Evolutionary conservation across 2,888 invertebrate genomes (phyloP).

Genomic region (Andrena fulva): DNA sequence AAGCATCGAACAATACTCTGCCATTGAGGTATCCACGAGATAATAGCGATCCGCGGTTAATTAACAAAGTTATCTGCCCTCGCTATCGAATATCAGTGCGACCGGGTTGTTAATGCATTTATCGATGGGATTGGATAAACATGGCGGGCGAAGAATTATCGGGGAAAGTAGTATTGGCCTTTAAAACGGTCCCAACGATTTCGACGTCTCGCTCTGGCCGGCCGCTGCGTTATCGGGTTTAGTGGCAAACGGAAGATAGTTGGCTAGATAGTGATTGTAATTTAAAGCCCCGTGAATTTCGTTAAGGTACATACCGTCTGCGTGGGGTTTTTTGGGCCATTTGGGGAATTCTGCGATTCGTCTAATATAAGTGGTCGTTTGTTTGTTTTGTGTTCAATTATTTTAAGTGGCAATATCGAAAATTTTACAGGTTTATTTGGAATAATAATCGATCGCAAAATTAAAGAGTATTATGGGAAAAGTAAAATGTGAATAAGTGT

Average conservation of each 20-base stretch:
- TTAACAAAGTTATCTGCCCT: conserved; percentile 38
- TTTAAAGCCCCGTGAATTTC: too few relatives aligned
- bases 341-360: too few relatives aligned
- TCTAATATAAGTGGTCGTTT: too few relatives aligned
- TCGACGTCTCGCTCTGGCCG: background rate
- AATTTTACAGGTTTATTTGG: too few relatives aligned
- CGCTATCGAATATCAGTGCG: conserved; percentile 11
- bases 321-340: too few relatives aligned
- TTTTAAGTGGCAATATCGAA: background rate
- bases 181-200: background rate
- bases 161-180: background rate
- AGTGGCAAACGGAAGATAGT: background rate
- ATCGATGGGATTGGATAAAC: conserved; percentile 13
- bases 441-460: too few relatives aligned
- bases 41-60: conserved; percentile 35
- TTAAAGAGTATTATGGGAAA: too few relatives aligned
- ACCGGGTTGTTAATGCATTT: conserved; percentile 17
- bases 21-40: conserved; percentile 26
- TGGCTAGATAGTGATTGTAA: background rate
- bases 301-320: too few relatives aligned
- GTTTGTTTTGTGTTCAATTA: too few relatives aligned
- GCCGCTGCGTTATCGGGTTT: background rate
- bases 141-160: conserved; percentile 12
- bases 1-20: conserved; percentile 11
- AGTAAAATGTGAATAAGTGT: too few relatives aligned